phyloP scores from a whole-genome alignment of 1,140 invertebrate genomes.

The Cydia strobilella region DNA sequence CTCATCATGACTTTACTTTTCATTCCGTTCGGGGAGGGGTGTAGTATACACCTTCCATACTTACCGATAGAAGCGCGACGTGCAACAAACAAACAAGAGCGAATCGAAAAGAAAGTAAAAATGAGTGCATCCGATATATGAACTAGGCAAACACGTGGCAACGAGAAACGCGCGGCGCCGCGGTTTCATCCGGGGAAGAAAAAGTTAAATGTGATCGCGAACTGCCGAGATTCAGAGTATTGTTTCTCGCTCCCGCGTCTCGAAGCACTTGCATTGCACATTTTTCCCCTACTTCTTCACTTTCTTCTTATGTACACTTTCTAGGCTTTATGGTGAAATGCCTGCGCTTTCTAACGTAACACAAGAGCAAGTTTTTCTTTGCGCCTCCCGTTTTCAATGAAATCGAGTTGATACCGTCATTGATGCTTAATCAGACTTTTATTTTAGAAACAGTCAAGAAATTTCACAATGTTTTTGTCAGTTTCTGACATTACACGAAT shows the following conservation, averaged over 20 bases:
- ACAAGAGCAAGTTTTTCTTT: slow-evolving; percentile 77
- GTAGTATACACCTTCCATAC: background rate
- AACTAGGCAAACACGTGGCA: slow-evolving; percentile 65
- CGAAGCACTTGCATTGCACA: slow-evolving; percentile 59
- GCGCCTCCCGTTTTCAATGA: slow-evolving; percentile 66
- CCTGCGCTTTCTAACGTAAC: slow-evolving; percentile 76
- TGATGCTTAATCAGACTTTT: slow-evolving; percentile 36
- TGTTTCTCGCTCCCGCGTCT: slow-evolving; percentile 62
- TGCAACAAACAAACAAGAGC: slow-evolving; percentile 66
- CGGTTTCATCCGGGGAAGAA: slow-evolving; percentile 64
- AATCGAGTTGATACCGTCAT: slow-evolving; percentile 69
- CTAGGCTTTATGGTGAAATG: slow-evolving; percentile 78
- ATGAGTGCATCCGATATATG: slow-evolving; percentile 73
- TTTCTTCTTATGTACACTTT: slow-evolving; percentile 79
- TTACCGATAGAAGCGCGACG: slow-evolving; percentile 37
- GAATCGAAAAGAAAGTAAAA: slow-evolving; percentile 80
- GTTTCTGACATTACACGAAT: too few species aligned
- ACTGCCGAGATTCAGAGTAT: slow-evolving; percentile 62
- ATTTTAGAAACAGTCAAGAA: background rate
- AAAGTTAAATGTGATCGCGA: slow-evolving; percentile 72
- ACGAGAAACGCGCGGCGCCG: slow-evolving; percentile 64
- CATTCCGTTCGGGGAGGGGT: background rate
- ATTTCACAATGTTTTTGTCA: too few species aligned
- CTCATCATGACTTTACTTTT: slow-evolving; percentile 18
- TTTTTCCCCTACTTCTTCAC: slow-evolving; percentile 76